Evolutionary conservation across 2,888 invertebrate species (phyloP).

Genomic region (Liodrosophila aerea): DNA sequence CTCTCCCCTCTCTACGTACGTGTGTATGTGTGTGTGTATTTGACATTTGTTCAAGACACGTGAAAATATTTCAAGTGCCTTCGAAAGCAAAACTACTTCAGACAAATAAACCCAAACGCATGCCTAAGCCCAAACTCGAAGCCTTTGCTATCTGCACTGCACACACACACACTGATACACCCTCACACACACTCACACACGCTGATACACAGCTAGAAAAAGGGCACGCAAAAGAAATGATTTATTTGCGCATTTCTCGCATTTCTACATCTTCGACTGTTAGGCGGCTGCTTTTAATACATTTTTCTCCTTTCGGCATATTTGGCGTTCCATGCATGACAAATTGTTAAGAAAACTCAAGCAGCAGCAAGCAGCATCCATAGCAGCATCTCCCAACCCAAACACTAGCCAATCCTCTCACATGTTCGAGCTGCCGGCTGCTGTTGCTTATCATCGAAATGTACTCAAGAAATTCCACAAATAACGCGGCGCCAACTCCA

Average conservation of each 20-base stretch:
- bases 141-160: slow-evolving; percentile 44
- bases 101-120: slow-evolving; percentile 36
- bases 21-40: slow-evolving; percentile 47
- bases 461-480: slow-evolving; percentile 74
- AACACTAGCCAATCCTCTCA: slow-evolving; percentile 1
- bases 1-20: not conserved
- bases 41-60: slow-evolving; percentile 80
- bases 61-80: slow-evolving; percentile 79
- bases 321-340: slow-evolving; percentile 78
- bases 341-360: slow-evolving; percentile 74
- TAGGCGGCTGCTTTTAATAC: slow-evolving; percentile 72
- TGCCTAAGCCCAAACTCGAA: slow-evolving; percentile 5
- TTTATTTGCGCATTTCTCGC: slow-evolving; percentile 79
- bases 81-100: slow-evolving; percentile 62
- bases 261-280: slow-evolving; percentile 59
- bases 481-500: slow-evolving; percentile 67
- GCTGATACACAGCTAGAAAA: slow-evolving; percentile 23
- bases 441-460: slow-evolving; percentile 72
- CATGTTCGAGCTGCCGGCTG: slow-evolving; percentile 39
- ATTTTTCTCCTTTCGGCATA: slow-evolving; percentile 76
- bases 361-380: slow-evolving; percentile 41
- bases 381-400: not conserved
- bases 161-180: slow-evolving; percentile 22
- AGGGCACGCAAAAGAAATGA: slow-evolving; percentile 77
- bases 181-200: slow-evolving; percentile 15